Evolutionary conservation across 2,113 vertebrate genomes (phyloP).

Genomic region (Gymnobelideus leadbeateri): DNA sequence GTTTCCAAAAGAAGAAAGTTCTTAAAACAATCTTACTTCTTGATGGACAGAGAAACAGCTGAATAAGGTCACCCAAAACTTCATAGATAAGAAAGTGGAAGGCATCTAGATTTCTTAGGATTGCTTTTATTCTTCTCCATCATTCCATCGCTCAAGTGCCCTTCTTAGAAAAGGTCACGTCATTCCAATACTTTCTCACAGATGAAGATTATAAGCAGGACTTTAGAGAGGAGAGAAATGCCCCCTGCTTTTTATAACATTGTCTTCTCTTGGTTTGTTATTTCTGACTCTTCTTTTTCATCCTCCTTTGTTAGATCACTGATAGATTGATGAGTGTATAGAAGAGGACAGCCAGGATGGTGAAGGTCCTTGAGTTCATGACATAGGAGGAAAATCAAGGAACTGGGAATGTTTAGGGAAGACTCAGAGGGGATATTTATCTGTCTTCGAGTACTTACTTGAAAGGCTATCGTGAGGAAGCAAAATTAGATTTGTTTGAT

Average conservation of each 20-base stretch:
- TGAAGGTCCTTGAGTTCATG: background rate
- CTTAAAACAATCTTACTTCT: background rate
- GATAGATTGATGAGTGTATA: no score
- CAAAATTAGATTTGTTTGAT: no score
- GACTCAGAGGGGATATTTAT: no score
- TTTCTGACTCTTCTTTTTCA: background rate
- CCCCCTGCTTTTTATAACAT: background rate
- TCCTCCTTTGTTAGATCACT: background rate
- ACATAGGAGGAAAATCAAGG: background rate
- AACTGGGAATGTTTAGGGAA: no score
- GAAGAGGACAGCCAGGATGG: background rate
- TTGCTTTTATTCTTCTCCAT: background rate
- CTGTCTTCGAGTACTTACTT: no score
- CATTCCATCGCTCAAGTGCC: background rate
- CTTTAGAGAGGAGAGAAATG: background rate
- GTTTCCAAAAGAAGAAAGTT: conserved; percentile 12
- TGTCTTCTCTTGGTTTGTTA: background rate
- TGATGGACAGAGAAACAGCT: conserved; percentile 26
- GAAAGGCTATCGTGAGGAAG: no score
- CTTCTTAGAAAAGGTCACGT: background rate
- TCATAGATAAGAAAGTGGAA: background rate
- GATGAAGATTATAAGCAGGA: background rate
- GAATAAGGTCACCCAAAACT: background rate
- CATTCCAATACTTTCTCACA: background rate
- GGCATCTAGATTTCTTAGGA: background rate